Conservation (phyloP, 2,113 vertebrate genomes). For the Pteruthius melanotis region DNA sequence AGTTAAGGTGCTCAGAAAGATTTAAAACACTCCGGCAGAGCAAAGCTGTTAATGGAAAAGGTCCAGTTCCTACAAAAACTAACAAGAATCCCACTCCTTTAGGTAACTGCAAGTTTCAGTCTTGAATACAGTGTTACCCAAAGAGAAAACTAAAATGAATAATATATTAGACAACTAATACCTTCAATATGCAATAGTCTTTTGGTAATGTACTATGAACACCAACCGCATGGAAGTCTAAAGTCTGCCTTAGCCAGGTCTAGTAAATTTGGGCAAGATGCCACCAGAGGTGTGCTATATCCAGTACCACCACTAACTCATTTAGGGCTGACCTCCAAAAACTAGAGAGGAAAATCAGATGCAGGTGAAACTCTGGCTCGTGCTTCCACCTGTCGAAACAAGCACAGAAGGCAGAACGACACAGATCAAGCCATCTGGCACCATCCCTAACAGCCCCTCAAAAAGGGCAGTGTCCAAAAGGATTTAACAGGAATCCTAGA, state of each 20-base stretch:
- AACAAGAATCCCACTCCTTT: background rate
- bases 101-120: background rate
- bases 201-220: background rate
- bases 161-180: background rate
- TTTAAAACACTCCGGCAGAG: background rate
- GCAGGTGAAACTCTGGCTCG: background rate
- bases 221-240: background rate
- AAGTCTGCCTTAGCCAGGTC: background rate
- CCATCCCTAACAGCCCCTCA: background rate
- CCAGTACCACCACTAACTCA: background rate
- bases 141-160: background rate
- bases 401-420: accelerated
- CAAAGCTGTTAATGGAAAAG: background rate
- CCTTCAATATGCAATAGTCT: background rate
- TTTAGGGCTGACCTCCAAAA: background rate
- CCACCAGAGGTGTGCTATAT: background rate
- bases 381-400: background rate
- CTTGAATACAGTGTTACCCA: background rate
- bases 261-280: background rate
- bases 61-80: background rate
- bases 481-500: background rate
- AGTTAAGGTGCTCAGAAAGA: background rate
- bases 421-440: accelerated
- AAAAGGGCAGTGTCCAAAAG: background rate
- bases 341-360: background rate